A percentile compares a stretch with the other conserved stretches of the same genome.
Conservation (phyloP, 92 coral and sea anemone species). For the Blastomussa wellsi region DNA sequence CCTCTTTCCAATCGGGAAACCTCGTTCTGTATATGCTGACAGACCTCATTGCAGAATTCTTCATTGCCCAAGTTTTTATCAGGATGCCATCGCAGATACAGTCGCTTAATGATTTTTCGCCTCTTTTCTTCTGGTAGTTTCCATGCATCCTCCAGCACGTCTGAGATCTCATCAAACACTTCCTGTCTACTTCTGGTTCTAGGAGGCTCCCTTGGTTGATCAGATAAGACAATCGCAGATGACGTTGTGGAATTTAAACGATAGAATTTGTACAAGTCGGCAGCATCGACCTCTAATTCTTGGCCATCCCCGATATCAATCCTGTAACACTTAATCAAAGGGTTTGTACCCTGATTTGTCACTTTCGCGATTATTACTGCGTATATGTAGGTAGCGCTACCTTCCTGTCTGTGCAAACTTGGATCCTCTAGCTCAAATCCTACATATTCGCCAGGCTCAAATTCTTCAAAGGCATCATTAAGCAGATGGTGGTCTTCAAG, state of each 20-base stretch:
- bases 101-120: slow-evolving; percentile 57
- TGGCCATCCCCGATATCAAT: slow-evolving; percentile 54
- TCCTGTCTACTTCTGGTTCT: slow-evolving; percentile 18
- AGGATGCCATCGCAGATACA: slow-evolving; percentile 66
- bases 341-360: neutral
- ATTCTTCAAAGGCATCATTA: slow-evolving; percentile 57
- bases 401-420: slow-evolving; percentile 55
- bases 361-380: slow-evolving; percentile 64
- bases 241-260: slow-evolving; percentile 26
- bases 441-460: slow-evolving; percentile 73
- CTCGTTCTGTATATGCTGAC: slow-evolving; percentile 47
- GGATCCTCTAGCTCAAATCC: slow-evolving; percentile 84
- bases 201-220: neutral
- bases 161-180: slow-evolving; percentile 49
- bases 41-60: slow-evolving; percentile 59
- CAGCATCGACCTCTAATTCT: slow-evolving; percentile 48
- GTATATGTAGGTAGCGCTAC: slow-evolving; percentile 71
- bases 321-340: slow-evolving; percentile 45
- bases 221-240: neutral
- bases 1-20: slow-evolving; percentile 40
- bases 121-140: slow-evolving; percentile 42
- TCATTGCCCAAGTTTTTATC: slow-evolving; percentile 66
- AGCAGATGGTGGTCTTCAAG: slow-evolving; percentile 68
- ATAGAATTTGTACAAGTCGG: slow-evolving; percentile 69
- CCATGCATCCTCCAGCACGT: slow-evolving; percentile 64